Conservation (phyloP, 2,113 vertebrate genomes). For the Cyprinodon brontotheroides region DNA sequence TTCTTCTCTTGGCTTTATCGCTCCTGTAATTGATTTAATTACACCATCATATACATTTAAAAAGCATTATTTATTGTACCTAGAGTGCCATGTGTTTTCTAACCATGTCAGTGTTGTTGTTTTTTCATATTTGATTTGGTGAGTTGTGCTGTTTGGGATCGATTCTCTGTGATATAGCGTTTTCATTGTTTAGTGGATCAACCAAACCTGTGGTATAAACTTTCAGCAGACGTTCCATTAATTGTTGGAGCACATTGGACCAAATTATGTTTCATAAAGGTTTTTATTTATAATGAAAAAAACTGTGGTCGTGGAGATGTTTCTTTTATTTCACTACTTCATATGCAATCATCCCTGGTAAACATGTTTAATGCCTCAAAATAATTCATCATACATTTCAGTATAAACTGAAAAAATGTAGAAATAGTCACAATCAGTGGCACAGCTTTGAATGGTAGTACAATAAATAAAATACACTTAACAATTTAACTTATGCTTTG, state of each 20-base stretch:
- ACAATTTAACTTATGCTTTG: too few relatives aligned
- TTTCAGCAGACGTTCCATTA: constrained; percentile 1
- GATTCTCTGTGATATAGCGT: constrained; percentile 24
- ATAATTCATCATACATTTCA: not conserved
- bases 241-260: constrained; percentile 10
- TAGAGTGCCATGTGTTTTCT: constrained; percentile 45
- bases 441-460: not conserved
- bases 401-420: not conserved
- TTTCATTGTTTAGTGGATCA: constrained; percentile 21
- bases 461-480: not conserved
- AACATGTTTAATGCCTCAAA: not conserved
- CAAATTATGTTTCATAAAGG: constrained; percentile 12
- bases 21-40: constrained; percentile 10
- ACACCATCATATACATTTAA: not conserved
- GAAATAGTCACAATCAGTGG: not conserved
- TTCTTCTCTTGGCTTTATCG: not conserved
- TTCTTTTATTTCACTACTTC: not conserved
- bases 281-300: not conserved
- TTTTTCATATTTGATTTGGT: constrained; percentile 46
- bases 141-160: constrained; percentile 22
- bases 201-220: constrained; percentile 14
- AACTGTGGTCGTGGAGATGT: constrained; percentile 2
- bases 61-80: constrained; percentile 45
- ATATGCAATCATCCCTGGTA: not conserved
- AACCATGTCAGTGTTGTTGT: constrained; percentile 26